A percentile compares a stretch with the other conserved stretches of the same genome.
phyloP scores from a whole-genome alignment of 1,140 invertebrate genomes.

The Scaptomyza hsui region DNA sequence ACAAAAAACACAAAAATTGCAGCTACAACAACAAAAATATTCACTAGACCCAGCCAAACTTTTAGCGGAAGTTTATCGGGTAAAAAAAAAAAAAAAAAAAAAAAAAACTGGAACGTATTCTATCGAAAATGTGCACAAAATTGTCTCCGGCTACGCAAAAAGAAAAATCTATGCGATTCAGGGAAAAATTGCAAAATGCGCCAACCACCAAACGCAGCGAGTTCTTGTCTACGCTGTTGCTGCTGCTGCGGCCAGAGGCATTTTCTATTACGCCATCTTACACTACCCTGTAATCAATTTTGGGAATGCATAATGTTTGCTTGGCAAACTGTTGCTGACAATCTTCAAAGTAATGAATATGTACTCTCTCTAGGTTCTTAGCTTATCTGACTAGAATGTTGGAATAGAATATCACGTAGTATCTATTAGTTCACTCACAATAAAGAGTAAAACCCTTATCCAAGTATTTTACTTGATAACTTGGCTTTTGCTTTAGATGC shows the following conservation, averaged over 20 bases:
- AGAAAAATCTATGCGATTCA: slow-evolving; percentile 48
- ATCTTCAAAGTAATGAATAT: not conserved
- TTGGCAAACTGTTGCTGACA: not conserved
- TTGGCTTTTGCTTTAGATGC: slow-evolving; percentile 31
- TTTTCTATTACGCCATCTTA: slow-evolving; percentile 42
- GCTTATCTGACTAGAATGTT: too few species aligned
- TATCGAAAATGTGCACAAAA: slow-evolving; percentile 48
- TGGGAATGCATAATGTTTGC: not conserved
- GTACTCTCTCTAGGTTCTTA: too few species aligned
- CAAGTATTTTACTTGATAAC: not conserved
- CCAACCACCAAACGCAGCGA: slow-evolving; percentile 7
- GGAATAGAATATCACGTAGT: slow-evolving; percentile 15
- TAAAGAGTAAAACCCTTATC: too few species aligned
- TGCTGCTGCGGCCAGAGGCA: slow-evolving; percentile 22
- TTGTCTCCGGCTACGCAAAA: slow-evolving; percentile 40
- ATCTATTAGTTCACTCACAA: not conserved
- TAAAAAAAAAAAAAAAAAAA: slow-evolving; percentile 20
- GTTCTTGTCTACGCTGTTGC: slow-evolving; percentile 36
- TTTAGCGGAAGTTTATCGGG: slow-evolving; percentile 41
- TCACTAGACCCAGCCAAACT: slow-evolving; percentile 38
- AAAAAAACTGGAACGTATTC: not conserved
- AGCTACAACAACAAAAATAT: slow-evolving; percentile 7
- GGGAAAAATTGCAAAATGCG: slow-evolving; percentile 47
- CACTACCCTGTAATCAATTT: slow-evolving; percentile 3
- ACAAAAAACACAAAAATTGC: slow-evolving; percentile 1